Evolutionary conservation across 2,797 vertebrate genomes (phyloP).

Genomic region (Scarus forsteni): DNA sequence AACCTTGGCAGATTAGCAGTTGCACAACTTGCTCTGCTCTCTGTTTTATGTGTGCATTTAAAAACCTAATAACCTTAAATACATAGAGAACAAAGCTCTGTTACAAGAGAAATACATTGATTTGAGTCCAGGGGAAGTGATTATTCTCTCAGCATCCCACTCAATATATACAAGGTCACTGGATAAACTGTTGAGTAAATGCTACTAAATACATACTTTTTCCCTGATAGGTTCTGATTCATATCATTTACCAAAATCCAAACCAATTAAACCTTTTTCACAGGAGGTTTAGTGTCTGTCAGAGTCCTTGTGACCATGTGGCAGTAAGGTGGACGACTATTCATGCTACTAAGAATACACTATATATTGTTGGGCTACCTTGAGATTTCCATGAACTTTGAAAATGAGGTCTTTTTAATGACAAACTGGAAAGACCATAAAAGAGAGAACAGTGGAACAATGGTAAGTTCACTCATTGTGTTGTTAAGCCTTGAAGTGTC

Average conservation of each 20-base stretch:
- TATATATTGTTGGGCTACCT: too few relatives aligned
- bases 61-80: not conserved
- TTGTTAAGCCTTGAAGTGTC: too few relatives aligned
- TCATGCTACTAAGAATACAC: not conserved
- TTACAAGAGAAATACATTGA: constrained; percentile 6
- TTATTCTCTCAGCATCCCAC: constrained; percentile 10
- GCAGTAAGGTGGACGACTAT: not conserved
- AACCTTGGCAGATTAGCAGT: too few relatives aligned
- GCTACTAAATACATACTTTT: constrained; percentile 5
- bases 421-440: too few relatives aligned
- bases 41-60: not conserved
- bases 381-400: too few relatives aligned
- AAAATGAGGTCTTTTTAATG: too few relatives aligned
- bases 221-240: constrained; percentile 8
- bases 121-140: not conserved
- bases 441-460: too few relatives aligned
- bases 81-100: not conserved
- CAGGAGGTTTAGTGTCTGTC: constrained; percentile 12
- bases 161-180: constrained; percentile 33
- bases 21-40: not conserved
- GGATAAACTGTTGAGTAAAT: constrained; percentile 16
- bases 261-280: constrained; percentile 20
- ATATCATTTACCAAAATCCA: constrained; percentile 39
- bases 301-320: not conserved
- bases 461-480: too few relatives aligned